Conservation (phyloP, 2,113 vertebrate species). For the Oxygymnocypris stewartii region DNA sequence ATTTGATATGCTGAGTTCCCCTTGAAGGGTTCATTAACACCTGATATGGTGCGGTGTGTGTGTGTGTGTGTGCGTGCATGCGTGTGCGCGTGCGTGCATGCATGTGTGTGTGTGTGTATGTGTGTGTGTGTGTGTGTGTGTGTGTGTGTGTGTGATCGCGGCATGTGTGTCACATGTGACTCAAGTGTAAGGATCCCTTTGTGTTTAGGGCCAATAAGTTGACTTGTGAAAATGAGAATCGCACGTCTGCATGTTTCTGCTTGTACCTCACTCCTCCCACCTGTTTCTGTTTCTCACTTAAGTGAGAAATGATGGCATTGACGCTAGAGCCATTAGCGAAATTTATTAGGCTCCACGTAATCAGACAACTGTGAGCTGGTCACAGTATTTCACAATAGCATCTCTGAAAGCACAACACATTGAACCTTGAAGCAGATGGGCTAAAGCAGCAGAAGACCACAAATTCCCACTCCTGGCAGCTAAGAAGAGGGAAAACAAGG, state of each 20-base stretch:
- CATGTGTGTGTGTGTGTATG: too few relatives aligned
- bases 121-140: too few relatives aligned
- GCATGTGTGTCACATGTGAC: constrained; percentile 18
- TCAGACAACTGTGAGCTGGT: background rate
- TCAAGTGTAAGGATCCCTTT: constrained; percentile 9
- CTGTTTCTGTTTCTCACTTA: background rate
- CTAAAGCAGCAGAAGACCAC: background rate
- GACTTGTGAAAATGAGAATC: constrained; percentile 41
- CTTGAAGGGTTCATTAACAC: constrained; percentile 9
- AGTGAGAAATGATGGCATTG: constrained; percentile 10
- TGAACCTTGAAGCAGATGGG: background rate
- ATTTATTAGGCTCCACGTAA: background rate
- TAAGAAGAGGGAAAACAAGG: background rate
- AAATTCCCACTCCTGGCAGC: background rate
- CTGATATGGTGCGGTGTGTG: background rate
- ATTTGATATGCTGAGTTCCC: background rate
- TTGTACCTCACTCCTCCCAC: constrained; percentile 22
- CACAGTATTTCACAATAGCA: background rate
- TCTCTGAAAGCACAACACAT: background rate
- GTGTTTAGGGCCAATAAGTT: constrained; percentile 35
- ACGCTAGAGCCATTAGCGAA: background rate
- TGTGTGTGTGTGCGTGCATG: background rate
- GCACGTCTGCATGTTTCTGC: constrained; percentile 40
- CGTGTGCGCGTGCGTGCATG: too few relatives aligned
- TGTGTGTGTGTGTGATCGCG: background rate